Evolutionary conservation across 2,888 invertebrate genomes (phyloP).

Genomic region (Troilus luridus): DNA sequence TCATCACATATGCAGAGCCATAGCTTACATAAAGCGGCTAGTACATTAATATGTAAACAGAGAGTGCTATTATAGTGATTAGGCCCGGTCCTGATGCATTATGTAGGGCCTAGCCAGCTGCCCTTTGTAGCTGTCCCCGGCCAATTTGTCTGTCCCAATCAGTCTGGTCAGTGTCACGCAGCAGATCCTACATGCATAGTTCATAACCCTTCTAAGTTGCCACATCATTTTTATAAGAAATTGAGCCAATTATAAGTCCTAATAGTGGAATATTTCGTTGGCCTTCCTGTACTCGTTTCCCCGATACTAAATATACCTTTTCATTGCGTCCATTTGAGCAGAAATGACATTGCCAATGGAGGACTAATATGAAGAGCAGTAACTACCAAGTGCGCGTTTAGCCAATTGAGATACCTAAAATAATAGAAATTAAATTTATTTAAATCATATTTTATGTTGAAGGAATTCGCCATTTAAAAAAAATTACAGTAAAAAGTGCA

Average conservation of each 20-base stretch:
- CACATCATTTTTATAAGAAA: not conserved
- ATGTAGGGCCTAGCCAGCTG: not conserved
- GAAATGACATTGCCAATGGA: no score
- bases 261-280: not conserved
- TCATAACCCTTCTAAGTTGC: not conserved
- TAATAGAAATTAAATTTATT: no score
- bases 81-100: not conserved
- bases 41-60: constrained; percentile 45
- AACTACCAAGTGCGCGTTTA: no score
- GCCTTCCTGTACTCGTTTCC: not conserved
- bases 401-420: no score
- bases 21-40: constrained; percentile 33
- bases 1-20: not conserved
- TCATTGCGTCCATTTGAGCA: not conserved
- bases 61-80: constrained; percentile 42
- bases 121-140: not conserved
- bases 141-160: constrained; percentile 26
- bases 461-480: no score
- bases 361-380: no score
- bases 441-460: no score
- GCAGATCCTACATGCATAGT: not conserved
- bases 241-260: not conserved
- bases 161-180: constrained; percentile 23
- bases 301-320: not conserved
- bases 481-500: no score